A percentile compares a stretch with the other conserved stretches of the same genome.
These are phyloP conservation scores for Colinus virginianus DNA, from an alignment of 2,113 vertebrate species.

Conservation along the genomic window DNA sequence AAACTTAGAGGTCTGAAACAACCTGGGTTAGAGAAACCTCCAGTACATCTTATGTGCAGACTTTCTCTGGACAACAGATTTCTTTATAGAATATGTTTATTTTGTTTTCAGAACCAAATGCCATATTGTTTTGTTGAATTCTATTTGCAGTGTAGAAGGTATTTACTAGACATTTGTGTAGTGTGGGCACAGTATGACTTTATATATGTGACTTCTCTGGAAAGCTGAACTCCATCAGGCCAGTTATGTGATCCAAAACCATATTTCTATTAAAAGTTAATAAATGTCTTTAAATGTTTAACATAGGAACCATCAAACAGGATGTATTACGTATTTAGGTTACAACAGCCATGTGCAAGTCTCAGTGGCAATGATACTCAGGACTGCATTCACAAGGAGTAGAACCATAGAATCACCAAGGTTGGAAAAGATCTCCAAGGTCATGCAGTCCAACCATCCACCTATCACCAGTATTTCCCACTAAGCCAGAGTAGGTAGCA, in stretches of 20 bases:
- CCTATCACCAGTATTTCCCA: too few relatives aligned
- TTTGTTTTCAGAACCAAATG: background rate
- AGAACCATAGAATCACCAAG: too few relatives aligned
- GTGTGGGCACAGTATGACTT: background rate
- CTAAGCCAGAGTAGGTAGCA: background rate
- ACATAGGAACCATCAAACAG: background rate
- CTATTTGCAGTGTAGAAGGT: background rate
- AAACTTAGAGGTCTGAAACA: background rate
- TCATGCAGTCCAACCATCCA: too few relatives aligned
- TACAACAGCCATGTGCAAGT: background rate
- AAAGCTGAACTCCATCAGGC: background rate
- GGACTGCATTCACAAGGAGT: background rate
- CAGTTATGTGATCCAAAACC: background rate
- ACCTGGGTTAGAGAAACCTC: background rate
- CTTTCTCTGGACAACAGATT: background rate
- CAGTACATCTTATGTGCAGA: background rate
- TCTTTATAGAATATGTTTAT: background rate
- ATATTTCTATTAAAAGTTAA: background rate
- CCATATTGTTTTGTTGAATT: background rate
- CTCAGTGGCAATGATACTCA: background rate
- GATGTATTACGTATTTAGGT: background rate
- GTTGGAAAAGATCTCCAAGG: too few relatives aligned
- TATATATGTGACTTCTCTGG: background rate
- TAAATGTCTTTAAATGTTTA: background rate
- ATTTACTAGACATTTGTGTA: background rate